Percentiles rank a stretch among this genome's conserved stretches.
These are phyloP conservation scores for Datnioides undecimradiatus DNA, from an alignment of 2,113 vertebrate genomes.

Conservation along the genomic window DNA sequence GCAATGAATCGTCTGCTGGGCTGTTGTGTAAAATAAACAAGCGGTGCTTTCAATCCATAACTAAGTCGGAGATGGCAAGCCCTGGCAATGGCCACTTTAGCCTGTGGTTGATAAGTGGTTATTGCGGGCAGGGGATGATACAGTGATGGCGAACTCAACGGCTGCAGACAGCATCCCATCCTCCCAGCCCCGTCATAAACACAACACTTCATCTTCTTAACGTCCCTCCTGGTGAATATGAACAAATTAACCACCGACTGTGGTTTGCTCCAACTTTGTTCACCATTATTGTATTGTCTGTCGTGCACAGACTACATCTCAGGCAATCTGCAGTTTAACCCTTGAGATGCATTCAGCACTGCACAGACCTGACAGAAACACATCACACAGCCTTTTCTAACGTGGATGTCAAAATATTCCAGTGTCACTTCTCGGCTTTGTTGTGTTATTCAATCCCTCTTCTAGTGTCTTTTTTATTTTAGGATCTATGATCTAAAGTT, in stretches of 20 bases:
- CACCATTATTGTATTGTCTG: constrained; percentile 32
- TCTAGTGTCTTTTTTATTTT: constrained; percentile 1
- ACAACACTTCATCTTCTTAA: constrained; percentile 64
- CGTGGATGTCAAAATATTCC: background rate
- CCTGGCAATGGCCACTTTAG: constrained; percentile 57
- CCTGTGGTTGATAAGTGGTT: constrained; percentile 70
- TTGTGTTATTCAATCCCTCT: background rate
- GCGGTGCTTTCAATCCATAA: constrained; percentile 44
- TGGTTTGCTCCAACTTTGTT: constrained; percentile 43
- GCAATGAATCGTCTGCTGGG: constrained; percentile 63
- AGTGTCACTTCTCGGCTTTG: constrained; percentile 9
- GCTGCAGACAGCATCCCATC: constrained; percentile 60
- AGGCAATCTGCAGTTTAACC: constrained; percentile 11
- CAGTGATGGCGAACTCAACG: constrained; percentile 41
- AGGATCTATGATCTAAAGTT: constrained; percentile 47
- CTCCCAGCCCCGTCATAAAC: constrained; percentile 40
- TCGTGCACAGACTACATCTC: constrained; percentile 27
- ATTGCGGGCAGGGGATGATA: constrained; percentile 51
- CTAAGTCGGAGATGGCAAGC: constrained; percentile 30
- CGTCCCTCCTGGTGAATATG: constrained; percentile 50
- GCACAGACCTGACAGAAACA: background rate
- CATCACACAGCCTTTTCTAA: background rate
- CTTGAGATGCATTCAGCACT: background rate
- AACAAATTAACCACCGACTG: constrained; percentile 57
- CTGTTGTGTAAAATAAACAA: constrained; percentile 64